Conservation (phyloP, 1,140 invertebrate species). For the Nephotettix cincticeps region DNA sequence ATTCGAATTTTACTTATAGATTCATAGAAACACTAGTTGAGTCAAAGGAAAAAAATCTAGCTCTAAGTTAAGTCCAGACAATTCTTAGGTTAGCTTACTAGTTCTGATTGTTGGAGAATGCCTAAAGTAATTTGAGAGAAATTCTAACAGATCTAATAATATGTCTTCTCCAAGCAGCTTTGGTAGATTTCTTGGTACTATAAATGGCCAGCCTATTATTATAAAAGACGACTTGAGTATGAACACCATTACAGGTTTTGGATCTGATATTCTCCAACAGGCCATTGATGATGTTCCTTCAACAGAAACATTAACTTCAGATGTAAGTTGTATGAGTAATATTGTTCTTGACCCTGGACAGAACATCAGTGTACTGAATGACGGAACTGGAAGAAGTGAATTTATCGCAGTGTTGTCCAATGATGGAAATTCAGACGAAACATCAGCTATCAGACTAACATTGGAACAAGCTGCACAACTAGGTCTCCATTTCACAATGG, state of each 20-base stretch:
- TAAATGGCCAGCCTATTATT: not conserved
- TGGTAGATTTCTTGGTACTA: not conserved
- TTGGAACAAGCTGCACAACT: constrained; percentile 8
- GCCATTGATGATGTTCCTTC: not conserved
- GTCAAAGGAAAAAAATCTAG: no score
- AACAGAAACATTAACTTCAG: not conserved
- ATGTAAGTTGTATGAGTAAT: not conserved
- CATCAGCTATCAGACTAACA: not conserved
- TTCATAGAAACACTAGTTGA: no score
- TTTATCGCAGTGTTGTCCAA: not conserved
- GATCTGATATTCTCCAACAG: constrained; percentile 15
- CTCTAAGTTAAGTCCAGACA: no score
- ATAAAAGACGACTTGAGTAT: not conserved
- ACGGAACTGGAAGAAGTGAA: not conserved
- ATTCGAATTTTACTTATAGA: no score
- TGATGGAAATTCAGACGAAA: not conserved
- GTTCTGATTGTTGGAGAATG: no score
- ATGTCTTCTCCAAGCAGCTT: no score
- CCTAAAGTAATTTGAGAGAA: no score
- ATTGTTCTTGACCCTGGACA: not conserved
- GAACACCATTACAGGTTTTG: not conserved
- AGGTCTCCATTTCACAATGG: not conserved
- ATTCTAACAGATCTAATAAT: no score
- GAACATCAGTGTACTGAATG: not conserved
- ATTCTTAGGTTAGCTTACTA: no score